Evolutionary conservation across 2,797 vertebrate genomes (phyloP).

Genomic region (Limosa lapponica): DNA sequence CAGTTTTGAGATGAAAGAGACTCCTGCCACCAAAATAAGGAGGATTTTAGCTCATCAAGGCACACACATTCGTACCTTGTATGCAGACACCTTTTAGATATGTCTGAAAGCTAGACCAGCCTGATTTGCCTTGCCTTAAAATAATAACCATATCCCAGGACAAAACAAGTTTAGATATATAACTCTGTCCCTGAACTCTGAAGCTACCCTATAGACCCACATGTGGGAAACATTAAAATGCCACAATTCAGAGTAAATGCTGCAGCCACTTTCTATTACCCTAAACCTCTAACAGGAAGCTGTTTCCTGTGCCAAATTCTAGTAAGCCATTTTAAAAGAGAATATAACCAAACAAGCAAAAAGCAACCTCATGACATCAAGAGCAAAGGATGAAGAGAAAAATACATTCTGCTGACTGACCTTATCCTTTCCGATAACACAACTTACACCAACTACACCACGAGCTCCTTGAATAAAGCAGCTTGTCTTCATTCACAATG

Average conservation of each 20-base stretch:
- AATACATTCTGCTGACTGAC: background rate
- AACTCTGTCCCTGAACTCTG: background rate
- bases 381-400: fast-evolving
- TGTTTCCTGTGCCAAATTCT: background rate
- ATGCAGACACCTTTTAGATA: background rate
- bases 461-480: background rate
- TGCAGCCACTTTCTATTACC: background rate
- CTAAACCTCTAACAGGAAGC: background rate
- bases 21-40: background rate
- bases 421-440: background rate
- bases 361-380: fast-evolving
- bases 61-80: background rate
- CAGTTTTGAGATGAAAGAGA: background rate
- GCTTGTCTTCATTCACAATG: background rate
- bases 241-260: background rate
- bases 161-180: background rate
- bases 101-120: background rate
- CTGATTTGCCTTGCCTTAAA: background rate
- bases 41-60: background rate
- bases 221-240: background rate
- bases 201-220: background rate
- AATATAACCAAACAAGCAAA: background rate
- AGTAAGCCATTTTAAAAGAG: background rate
- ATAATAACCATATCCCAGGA: background rate
- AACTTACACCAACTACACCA: background rate